Evolutionary conservation across 2,113 vertebrate genomes (phyloP).

Genomic region (Scartelaos histophorus): DNA sequence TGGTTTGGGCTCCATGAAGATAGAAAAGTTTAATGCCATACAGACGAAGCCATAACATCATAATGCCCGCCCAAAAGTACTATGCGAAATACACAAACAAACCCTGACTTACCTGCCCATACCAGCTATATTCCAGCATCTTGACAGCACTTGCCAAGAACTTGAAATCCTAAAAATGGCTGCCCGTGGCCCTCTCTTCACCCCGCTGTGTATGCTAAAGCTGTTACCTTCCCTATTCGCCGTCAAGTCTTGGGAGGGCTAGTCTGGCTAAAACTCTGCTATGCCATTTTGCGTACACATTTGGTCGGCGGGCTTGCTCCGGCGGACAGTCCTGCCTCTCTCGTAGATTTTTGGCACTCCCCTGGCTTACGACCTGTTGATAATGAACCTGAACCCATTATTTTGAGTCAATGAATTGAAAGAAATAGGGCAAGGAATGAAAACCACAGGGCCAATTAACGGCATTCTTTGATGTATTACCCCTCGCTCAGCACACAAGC

Average conservation of each 20-base stretch:
- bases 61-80: not conserved
- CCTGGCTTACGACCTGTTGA: slow-evolving; percentile 96
- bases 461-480: slow-evolving; percentile 99
- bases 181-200: slow-evolving; percentile 36
- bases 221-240: slow-evolving; percentile 48
- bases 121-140: slow-evolving; percentile 98
- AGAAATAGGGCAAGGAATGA: slow-evolving; percentile 99
- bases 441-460: slow-evolving; percentile 99
- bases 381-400: slow-evolving; percentile 99
- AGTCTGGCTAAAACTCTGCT: slow-evolving; percentile 31
- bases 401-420: slow-evolving; percentile 99
- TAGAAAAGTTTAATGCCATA: not conserved
- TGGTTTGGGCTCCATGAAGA: too few species aligned
- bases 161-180: not conserved
- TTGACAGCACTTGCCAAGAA: slow-evolving; percentile 44
- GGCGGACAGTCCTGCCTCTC: slow-evolving; percentile 67
- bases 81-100: not conserved
- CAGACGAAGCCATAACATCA: too few species aligned
- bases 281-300: slow-evolving; percentile 52
- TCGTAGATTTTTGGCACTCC: slow-evolving; percentile 91
- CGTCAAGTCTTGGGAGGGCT: slow-evolving; percentile 53
- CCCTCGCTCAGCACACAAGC: slow-evolving; percentile 85
- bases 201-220: slow-evolving; percentile 22
- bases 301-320: slow-evolving; percentile 13
- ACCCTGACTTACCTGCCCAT: slow-evolving; percentile 89